Conservation (phyloP, 2,113 vertebrate genomes). For the Leucopsar rothschildi region DNA sequence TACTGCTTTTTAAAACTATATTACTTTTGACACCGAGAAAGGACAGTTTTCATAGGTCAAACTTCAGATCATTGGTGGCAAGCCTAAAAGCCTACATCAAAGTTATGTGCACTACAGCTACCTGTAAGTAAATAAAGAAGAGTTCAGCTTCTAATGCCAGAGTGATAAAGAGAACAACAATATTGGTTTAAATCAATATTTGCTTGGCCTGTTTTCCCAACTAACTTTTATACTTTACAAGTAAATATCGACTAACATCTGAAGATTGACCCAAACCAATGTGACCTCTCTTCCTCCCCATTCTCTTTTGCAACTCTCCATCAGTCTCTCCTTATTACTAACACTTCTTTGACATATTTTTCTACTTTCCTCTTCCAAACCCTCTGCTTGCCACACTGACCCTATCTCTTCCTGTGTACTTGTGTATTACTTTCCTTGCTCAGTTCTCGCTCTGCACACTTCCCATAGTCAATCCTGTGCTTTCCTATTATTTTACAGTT, state of each 20-base stretch:
- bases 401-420: background rate
- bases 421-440: background rate
- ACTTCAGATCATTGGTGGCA: background rate
- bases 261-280: background rate
- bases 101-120: background rate
- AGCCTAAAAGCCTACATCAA: conserved; percentile 37
- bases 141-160: conserved; percentile 17
- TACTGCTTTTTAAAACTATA: background rate
- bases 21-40: conserved; percentile 8
- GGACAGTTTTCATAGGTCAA: conserved; percentile 37
- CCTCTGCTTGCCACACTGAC: background rate
- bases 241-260: background rate
- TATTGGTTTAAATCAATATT: conserved; percentile 56
- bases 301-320: background rate
- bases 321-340: background rate
- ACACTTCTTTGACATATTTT: background rate
- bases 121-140: conserved; percentile 40
- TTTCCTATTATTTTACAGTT: background rate
- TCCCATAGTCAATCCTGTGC: background rate
- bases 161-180: conserved; percentile 18
- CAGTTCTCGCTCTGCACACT: background rate
- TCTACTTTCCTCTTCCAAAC: background rate
- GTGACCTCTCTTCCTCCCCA: background rate
- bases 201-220: conserved; percentile 10
- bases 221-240: conserved; percentile 22